Conservation (phyloP, 2,888 invertebrate species). For the Conchocele bisecta region DNA sequence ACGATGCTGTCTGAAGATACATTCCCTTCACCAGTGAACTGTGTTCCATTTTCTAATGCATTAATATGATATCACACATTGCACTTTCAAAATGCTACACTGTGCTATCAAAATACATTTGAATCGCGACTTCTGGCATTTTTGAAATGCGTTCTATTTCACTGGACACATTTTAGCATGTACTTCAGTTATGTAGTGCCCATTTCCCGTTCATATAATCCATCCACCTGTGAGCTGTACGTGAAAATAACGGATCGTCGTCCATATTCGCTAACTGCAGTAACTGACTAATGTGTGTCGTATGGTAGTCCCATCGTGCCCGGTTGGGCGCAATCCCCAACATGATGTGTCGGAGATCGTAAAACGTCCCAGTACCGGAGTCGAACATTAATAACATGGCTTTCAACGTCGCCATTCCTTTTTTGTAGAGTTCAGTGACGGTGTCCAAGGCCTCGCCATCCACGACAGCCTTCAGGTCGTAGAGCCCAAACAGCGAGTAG, state of each 20-base stretch:
- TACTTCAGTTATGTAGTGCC: constrained; percentile 95
- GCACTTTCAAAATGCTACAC: too few species aligned
- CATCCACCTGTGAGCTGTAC: constrained; percentile 95
- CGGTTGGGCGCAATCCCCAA: constrained; percentile 90
- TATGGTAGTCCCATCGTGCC: constrained; percentile 99
- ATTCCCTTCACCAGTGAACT: too few species aligned
- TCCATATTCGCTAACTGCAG: constrained; percentile 90
- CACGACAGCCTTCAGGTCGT: constrained; percentile 92
- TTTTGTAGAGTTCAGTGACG: constrained; percentile 81
- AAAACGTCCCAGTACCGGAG: constrained; percentile 95
- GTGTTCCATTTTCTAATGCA: too few species aligned
- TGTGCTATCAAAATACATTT: too few species aligned
- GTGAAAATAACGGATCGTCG: constrained; percentile 89
- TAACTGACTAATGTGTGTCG: constrained; percentile 97
- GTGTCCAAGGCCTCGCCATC: constrained; percentile 87
- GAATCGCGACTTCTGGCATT: too few species aligned
- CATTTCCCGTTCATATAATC: constrained; percentile 97
- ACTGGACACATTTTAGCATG: too few species aligned
- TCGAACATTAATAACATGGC: constrained; percentile 95
- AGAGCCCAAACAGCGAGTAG: constrained; percentile 96
- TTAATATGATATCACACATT: too few species aligned
- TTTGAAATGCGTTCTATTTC: too few species aligned
- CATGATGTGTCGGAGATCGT: constrained; percentile 97
- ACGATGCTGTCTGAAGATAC: too few species aligned
- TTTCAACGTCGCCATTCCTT: constrained; percentile 88